Evolutionary conservation across 1,140 invertebrate species (phyloP).

Genomic region (Akabosia matsudoensis): DNA sequence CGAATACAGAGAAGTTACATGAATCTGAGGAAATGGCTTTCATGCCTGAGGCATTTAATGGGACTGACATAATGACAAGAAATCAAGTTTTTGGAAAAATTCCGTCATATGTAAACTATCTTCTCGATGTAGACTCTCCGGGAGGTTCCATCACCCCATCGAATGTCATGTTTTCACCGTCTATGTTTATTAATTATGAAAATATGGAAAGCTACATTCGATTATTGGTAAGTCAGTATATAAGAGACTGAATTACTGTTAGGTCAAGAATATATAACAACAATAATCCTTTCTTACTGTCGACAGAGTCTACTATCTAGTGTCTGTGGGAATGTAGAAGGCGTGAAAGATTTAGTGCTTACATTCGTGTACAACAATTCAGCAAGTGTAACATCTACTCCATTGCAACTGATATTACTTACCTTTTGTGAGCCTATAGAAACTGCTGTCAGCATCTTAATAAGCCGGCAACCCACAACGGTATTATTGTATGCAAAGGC

Average conservation of each 20-base stretch:
- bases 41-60: background rate
- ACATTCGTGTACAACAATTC: slow-evolving; percentile 22
- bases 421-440: slow-evolving; percentile 34
- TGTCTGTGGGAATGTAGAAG: slow-evolving; percentile 25
- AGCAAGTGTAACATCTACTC: slow-evolving; percentile 17
- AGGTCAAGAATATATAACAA: too few relatives aligned
- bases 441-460: slow-evolving; percentile 29
- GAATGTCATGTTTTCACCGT: background rate
- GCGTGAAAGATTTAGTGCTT: slow-evolving; percentile 33
- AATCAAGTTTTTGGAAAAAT: slow-evolving; percentile 38
- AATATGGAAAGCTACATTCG: slow-evolving; percentile 18
- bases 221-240: slow-evolving; percentile 9
- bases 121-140: slow-evolving; percentile 9
- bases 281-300: background rate
- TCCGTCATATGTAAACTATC: slow-evolving; percentile 27
- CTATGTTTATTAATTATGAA: background rate
- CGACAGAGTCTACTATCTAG: slow-evolving; percentile 40
- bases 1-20: slow-evolving; percentile 7
- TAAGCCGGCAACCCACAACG: slow-evolving; percentile 33
- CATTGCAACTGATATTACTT: slow-evolving; percentile 26
- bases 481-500: slow-evolving; percentile 43
- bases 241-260: too few relatives aligned
- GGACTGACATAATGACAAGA: background rate
- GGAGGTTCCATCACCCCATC: background rate
- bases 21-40: background rate